phyloP scores from a whole-genome alignment of 2,888 invertebrate genomes.

The Podabrus alpinus region DNA sequence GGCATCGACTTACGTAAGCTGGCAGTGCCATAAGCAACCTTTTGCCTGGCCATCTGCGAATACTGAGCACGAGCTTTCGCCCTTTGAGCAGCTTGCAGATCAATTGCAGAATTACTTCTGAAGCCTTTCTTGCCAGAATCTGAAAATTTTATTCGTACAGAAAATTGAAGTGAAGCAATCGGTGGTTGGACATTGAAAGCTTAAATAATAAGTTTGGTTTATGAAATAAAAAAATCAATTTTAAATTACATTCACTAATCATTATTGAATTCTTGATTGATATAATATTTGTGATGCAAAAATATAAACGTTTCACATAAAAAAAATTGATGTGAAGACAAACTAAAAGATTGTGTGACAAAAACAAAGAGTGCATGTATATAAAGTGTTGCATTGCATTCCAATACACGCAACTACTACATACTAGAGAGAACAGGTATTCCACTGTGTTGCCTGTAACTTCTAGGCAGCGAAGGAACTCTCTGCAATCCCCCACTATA shows the following conservation, averaged over 20 bases:
- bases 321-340: constrained; percentile 2
- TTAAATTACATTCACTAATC: not conserved
- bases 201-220: not conserved
- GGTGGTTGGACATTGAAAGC: not conserved
- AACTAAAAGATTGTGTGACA: not conserved
- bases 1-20: constrained; percentile 71
- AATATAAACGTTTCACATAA: not conserved
- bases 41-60: constrained; percentile 78
- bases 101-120: constrained; percentile 91
- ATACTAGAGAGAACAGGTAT: constrained; percentile 61
- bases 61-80: constrained; percentile 84
- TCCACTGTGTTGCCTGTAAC: constrained; percentile 64
- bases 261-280: not conserved
- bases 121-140: constrained; percentile 59
- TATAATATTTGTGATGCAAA: not conserved
- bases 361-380: constrained; percentile 2
- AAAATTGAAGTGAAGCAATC: not conserved
- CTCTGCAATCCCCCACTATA: constrained; percentile 58
- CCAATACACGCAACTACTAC: constrained; percentile 35
- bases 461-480: constrained; percentile 64
- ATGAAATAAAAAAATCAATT: not conserved
- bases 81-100: constrained; percentile 87
- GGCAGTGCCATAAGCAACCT: constrained; percentile 67
- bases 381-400: not conserved
- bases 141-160: constrained; percentile 29